A percentile compares a stretch with the other conserved stretches of the same genome.
These are phyloP conservation scores for Phaenicophaeus curvirostris DNA, from an alignment of 2,797 vertebrate species.

Conservation along the genomic window DNA sequence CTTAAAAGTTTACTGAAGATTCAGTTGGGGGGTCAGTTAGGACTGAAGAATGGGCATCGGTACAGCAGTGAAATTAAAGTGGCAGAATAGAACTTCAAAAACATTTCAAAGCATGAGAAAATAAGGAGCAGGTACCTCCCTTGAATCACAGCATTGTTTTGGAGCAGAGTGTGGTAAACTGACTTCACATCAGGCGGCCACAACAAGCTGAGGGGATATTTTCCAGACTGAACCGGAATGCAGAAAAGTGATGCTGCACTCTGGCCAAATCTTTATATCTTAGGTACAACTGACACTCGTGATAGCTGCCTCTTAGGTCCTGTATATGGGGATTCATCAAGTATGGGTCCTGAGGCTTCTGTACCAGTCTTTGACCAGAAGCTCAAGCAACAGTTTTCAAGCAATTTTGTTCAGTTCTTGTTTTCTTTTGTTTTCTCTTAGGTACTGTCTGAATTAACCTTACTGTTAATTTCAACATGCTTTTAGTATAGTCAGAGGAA, in stretches of 20 bases:
- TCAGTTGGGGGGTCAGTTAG: neutral
- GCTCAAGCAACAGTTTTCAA: neutral
- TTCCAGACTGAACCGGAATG: neutral
- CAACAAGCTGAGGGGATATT: neutral
- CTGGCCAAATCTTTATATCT: neutral
- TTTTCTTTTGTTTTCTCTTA: neutral
- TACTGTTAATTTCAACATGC: neutral
- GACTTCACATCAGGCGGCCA: neutral
- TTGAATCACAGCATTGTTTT: neutral
- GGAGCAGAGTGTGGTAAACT: neutral
- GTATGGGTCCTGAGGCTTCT: neutral
- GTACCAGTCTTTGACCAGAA: neutral
- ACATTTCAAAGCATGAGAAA: neutral
- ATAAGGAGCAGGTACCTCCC: neutral
- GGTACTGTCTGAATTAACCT: neutral
- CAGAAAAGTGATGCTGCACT: neutral
- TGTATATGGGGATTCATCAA: neutral
- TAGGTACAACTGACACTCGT: neutral
- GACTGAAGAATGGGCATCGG: neutral
- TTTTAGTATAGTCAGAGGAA: neutral
- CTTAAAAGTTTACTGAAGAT: neutral
- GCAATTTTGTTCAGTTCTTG: neutral
- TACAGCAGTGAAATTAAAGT: neutral
- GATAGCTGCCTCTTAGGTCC: neutral
- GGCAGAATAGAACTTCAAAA: neutral